Evolutionary conservation across 2,113 vertebrate genomes (phyloP).

Genomic region (Anhinga anhinga): DNA sequence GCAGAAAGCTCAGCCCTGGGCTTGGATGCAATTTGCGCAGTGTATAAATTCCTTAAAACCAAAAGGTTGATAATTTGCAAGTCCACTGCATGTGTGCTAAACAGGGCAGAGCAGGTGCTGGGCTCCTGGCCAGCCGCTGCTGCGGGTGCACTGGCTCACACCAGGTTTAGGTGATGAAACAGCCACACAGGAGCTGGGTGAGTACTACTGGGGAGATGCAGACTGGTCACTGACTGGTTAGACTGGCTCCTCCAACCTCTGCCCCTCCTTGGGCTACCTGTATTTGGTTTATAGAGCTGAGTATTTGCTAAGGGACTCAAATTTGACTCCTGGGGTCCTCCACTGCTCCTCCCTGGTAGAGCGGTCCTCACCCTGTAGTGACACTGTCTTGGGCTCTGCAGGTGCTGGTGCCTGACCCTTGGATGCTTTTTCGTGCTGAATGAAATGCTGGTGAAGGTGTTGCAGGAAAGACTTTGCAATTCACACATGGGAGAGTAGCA

Average conservation of each 20-base stretch:
- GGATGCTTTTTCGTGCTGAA: accelerated
- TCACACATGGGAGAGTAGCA: not conserved
- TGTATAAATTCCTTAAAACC: accelerated
- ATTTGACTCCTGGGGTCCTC: not conserved
- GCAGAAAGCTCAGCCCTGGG: not conserved
- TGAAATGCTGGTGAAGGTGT: not conserved
- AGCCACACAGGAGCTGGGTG: not conserved
- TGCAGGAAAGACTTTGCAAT: not conserved
- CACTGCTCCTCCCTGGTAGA: not conserved
- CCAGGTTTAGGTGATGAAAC: not conserved
- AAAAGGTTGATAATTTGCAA: not conserved
- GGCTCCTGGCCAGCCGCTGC: accelerated
- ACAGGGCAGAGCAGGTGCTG: not conserved
- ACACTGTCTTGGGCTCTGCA: accelerated
- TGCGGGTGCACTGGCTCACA: accelerated
- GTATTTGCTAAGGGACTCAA: not conserved
- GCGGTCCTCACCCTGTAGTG: accelerated
- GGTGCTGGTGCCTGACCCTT: accelerated
- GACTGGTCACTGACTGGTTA: not conserved
- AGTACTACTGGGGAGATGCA: not conserved
- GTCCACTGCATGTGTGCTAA: accelerated
- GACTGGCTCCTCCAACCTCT: not conserved
- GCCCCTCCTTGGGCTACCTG: not conserved
- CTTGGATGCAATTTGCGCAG: not conserved
- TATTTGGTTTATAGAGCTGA: accelerated